A percentile compares a stretch with the other conserved stretches of the same genome.
These are phyloP conservation scores for Dolichallabes microphthalmus DNA, from an alignment of 2,113 vertebrate species.

Conservation along the genomic window DNA sequence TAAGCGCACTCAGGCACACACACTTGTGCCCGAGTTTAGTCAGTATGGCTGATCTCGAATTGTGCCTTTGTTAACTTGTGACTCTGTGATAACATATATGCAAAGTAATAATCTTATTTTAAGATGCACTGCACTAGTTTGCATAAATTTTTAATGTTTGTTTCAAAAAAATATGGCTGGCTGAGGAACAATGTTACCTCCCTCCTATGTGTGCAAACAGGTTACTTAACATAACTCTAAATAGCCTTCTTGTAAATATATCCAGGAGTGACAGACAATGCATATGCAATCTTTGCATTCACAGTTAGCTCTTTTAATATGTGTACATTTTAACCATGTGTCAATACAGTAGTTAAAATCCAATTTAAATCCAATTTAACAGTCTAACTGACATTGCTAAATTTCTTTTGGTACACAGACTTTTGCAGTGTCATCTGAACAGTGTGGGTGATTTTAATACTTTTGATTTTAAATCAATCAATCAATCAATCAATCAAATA, in stretches of 20 bases:
- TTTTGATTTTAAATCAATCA: too few species aligned
- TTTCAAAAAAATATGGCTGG: too few species aligned
- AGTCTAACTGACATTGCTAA: too few species aligned
- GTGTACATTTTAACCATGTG: not conserved
- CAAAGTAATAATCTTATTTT: not conserved
- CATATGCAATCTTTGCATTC: not conserved
- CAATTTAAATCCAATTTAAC: too few species aligned
- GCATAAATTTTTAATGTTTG: not conserved
- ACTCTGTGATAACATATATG: not conserved
- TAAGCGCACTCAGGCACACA: not conserved
- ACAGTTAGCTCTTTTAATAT: not conserved
- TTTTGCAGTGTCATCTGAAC: not conserved
- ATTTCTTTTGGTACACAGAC: not conserved
- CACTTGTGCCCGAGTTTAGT: not conserved
- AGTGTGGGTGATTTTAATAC: not conserved
- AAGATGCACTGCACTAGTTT: not conserved
- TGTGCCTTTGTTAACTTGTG: not conserved
- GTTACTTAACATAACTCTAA: not conserved
- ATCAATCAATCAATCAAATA: not conserved
- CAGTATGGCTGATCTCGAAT: not conserved
- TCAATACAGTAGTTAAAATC: not conserved
- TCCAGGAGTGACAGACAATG: not conserved
- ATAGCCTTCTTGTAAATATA: not conserved
- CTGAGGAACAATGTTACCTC: not conserved
- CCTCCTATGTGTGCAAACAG: not conserved